Percentiles rank a stretch among this genome's conserved stretches.
These are phyloP conservation scores for Percina caprodes DNA, from an alignment of 2,113 vertebrate genomes.

Conservation along the genomic window DNA sequence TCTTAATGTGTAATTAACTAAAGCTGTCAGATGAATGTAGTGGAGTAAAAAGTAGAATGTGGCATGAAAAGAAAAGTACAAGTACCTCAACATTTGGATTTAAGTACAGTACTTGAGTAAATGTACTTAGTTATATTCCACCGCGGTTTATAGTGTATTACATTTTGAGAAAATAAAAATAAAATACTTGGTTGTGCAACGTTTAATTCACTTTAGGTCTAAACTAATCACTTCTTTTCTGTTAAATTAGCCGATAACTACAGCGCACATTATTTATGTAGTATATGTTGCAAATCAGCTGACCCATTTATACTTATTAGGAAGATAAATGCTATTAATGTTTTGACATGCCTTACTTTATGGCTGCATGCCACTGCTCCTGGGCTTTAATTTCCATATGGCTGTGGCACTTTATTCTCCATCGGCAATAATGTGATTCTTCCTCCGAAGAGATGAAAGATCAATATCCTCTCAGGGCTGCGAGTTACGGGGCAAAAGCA, in stretches of 20 bases:
- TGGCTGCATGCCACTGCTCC: constrained; percentile 35
- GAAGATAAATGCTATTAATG: constrained; percentile 59
- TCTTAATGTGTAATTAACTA: too few relatives aligned
- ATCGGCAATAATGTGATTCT: constrained; percentile 79
- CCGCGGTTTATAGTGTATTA: too few relatives aligned
- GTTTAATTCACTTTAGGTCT: constrained; percentile 34
- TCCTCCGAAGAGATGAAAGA: constrained; percentile 79
- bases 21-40: too few relatives aligned
- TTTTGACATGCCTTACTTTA: constrained; percentile 62
- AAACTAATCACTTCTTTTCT: constrained; percentile 38
- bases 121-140: too few relatives aligned
- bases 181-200: constrained; percentile 1
- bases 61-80: too few relatives aligned
- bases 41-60: too few relatives aligned
- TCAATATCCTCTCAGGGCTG: constrained; percentile 80
- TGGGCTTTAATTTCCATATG: constrained; percentile 73
- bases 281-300: constrained; percentile 45
- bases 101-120: too few relatives aligned
- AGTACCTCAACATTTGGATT: too few relatives aligned
- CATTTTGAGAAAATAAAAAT: constrained; percentile 4
- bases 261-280: constrained; percentile 34
- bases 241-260: constrained; percentile 37
- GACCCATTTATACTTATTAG: constrained; percentile 59
- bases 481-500: constrained; percentile 69
- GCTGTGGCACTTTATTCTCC: constrained; percentile 69